These are phyloP conservation scores for Lepidocyrtoides sp. DNA, from an alignment of 2,888 invertebrate genomes.

Conservation along the genomic window DNA sequence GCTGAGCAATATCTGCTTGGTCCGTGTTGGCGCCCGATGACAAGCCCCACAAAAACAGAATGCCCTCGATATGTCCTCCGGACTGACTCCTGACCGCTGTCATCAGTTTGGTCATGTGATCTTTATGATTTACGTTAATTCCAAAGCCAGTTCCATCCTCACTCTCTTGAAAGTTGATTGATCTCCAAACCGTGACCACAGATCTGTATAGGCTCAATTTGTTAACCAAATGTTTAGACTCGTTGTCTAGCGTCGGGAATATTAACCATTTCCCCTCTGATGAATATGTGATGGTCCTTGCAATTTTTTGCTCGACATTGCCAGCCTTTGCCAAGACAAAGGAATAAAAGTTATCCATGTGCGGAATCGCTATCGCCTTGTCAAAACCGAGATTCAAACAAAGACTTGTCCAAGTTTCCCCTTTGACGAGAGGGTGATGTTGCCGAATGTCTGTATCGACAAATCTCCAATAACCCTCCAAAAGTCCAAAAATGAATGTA, in stretches of 20 bases:
- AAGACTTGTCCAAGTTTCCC: slow-evolving; percentile 58
- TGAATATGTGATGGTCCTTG: background rate
- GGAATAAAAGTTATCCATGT: slow-evolving; percentile 3
- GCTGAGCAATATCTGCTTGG: slow-evolving; percentile 56
- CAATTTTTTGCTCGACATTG: background rate
- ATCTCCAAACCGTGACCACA: slow-evolving; percentile 40
- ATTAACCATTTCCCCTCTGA: slow-evolving; percentile 58
- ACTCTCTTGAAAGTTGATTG: slow-evolving; percentile 36
- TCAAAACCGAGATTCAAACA: slow-evolving; percentile 42
- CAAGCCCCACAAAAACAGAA: slow-evolving; percentile 75
- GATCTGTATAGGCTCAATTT: slow-evolving; percentile 33
- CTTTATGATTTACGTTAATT: slow-evolving; percentile 47
- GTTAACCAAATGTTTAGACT: slow-evolving; percentile 47
- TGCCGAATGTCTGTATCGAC: slow-evolving; percentile 66
- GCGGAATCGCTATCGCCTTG: background rate
- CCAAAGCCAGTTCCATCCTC: slow-evolving; percentile 39
- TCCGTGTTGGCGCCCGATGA: slow-evolving; percentile 26
- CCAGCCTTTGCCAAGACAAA: slow-evolving; percentile 43
- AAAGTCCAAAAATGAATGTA: slow-evolving; percentile 64
- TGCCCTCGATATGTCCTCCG: slow-evolving; percentile 54
- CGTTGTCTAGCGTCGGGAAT: slow-evolving; percentile 48
- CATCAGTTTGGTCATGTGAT: slow-evolving; percentile 63
- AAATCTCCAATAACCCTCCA: slow-evolving; percentile 76
- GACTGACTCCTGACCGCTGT: background rate
- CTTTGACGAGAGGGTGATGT: slow-evolving; percentile 55